Base-by-base conservation (phyloP, 64 coral and sea anemone genomes). In the Trachythela sp. region DNA sequence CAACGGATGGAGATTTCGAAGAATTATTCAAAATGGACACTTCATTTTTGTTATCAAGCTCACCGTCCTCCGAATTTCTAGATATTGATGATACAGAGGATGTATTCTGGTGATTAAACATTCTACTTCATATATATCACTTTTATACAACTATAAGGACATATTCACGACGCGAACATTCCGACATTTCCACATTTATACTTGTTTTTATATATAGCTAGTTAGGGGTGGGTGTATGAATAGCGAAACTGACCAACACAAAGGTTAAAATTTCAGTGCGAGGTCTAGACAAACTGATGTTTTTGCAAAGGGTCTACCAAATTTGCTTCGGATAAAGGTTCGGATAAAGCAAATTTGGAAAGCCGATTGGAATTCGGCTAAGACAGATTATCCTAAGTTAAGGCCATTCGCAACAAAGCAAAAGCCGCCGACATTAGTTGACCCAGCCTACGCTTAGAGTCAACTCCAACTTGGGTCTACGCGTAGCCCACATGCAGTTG, bases 1-100 rank as follows among this genome's bases (percentile, higher is more conserved):
- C 75, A 39, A 80, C 75, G 13, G 75, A 80, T 80, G 75, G 75
- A 38, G 75, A 80, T 30, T 80, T 80, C 37, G 75, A 80, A 36
- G 75, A 80, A 39, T 30, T 80, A 5, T 80, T 80, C 75, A 80
- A 80, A 36, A 80, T 80, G 75, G 75, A 80, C 75, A 80, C 75
- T 35, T 80, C 75, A 80, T 80, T 80, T 80, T 35, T 80, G 75
- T 30, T 80, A 38, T 30, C 75, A 14, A 80, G 75, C 30, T 80
- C 75, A 22, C 75, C 75, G 2, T 80, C 75, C 30, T 80, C 75
- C 9, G 75, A 80, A 5, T 30, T 80, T 80, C 33, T 80, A 80
- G 75, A 80, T 39, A 80, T 80, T 39, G 75, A 80, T 39, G 75
- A 80, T 80, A 39, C 75, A 35, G 75, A 80, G 20, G 75, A 80